Base-by-base conservation (phyloP, 2,888 invertebrate species). In the Isoperla grammatica region DNA sequence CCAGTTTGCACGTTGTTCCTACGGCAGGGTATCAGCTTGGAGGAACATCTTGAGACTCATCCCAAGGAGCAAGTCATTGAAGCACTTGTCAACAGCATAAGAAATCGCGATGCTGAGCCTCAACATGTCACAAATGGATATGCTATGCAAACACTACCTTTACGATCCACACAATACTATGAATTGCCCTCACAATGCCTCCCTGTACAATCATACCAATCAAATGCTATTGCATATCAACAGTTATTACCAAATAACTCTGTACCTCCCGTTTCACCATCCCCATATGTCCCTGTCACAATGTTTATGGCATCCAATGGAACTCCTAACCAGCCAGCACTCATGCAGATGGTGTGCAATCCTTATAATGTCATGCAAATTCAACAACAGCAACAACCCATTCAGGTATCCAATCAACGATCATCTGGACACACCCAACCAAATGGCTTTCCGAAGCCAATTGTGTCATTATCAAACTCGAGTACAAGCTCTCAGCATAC, bases 21-120 rank as follows among this genome's bases (percentile, higher is more conserved):
- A 66, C 83, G 90, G 67, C 87, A 87, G 76, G 91, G 90, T 60
- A 91, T 91, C 78, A 83, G 86, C 61, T 76, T 91, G 67, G 87
- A 88, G 72, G 83, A 83, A 65, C 91, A 91, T 73, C 79, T 92
- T 73, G 86, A 88, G 71, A 90, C 90, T 22, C 91, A 91, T 78
- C 90, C 91, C 43, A 91, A 91, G 74, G 90, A 90, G 68, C 90
- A 90, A 75, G 90, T 92, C 55, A 91, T 91, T 67, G 88, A 86
- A 72, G 91, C 91, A 20, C 77, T 92, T 64, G 60, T 65, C 1
- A 63, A 50, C 29, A 29, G 29, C 6, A 39, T 56, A 4, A 42
- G 43, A 22, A 19, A 19, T n/a, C 56, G 20, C 2, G 43, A 56
- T 17, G 22, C 6, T 13, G 20, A 35, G 11, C 20, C 46, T 5